Evolutionary conservation across 2,888 invertebrate species (phyloP), one percentile per base, ranked within the genome.

Genomic region (Laothoe populi): DNA sequence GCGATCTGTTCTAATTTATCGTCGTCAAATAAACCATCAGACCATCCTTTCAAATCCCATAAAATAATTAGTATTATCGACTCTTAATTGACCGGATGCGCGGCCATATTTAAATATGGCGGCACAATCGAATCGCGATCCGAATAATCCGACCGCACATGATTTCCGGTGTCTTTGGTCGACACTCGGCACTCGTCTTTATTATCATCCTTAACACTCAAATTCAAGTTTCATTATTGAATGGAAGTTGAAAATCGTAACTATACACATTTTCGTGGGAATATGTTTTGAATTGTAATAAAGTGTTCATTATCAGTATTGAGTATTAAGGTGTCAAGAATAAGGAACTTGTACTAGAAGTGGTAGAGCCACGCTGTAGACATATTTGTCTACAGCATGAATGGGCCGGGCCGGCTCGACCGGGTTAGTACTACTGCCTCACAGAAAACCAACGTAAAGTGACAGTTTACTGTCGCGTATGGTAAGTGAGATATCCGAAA

Each of bases 91-190:
- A 77, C 79, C 80, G 80, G 78, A 80, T 77, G 60, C 21, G 73
- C 71, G 70, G 81, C 84, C 87, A 86, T 87, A 81, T 87, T 88
- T 53, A 53, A 53, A 53, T 53, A 53, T 53, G 53, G 53, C 53
- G 53, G 53, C 53, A 53, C 53, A 86, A 80, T 79, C 75, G 72
- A 78, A 84, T 87, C 83, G 90, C 87, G 82, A 87, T 86, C 80
- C 84, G 79, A 85, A 86, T 77, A 86, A 88, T 87, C 82, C 82
- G 79, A 84, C 82, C 83, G 77, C 82, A 82, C 76, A 58, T 53
- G 53, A 53, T 53, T 53, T 62, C 62, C 62, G 62, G 62, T 59
- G 46, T 57, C 57, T 62, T 44, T 62, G 58, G 40, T 21, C 5
- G 48, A 40, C 31, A 31, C 31, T 31, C 7, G 5, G 31, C 48